Evolutionary conservation across 2,797 vertebrate genomes (phyloP), one percentile per base, ranked within the genome.

Genomic region (Coranthus polyacanthus): DNA sequence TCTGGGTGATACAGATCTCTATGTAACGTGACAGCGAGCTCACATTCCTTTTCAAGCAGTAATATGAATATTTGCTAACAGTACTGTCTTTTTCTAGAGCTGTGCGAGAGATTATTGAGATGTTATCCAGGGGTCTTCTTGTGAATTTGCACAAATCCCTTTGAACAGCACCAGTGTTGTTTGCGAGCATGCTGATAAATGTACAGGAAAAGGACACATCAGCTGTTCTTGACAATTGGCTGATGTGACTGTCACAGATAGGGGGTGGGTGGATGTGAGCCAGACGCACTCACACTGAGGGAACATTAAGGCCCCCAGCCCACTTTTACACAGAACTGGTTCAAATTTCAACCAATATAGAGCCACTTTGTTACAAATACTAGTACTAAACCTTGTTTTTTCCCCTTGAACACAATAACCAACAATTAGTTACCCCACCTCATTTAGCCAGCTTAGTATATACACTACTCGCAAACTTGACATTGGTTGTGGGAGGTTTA

Each of bases 191-290:
- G 36, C 59, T 80, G 63, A 56, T 76, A 55, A 42, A 43, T 67
- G 59, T 54, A 34, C 16, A 45, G 58, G 76, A 49, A 60, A 47
- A 68, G 71, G 62, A 79, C 57, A 60, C 71, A 82, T 81, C 83
- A 84, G 79, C 78, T 87, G 77, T 64, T 79, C 75, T 64, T 88
- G 90, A 91, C 90, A 83, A 85, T 75, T 60, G 71, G 52, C 71
- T 72, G 70, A 84, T 78, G 71, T 80, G 65, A 46, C 49, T 79
- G 78, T 84, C 75, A 66, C 56, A 70, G 49, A 62, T 42, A 43
- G 32, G 46, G 54, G 32, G 32, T 8, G 57, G 21, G 52, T 9
- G 17, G 29, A 49, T 42, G 36, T 43, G 54, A 71, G 50, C 32
- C 47, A 51, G 56, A 59, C 47, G 36, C 38, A 12, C 32, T 73